Conservation (phyloP, 2,888 invertebrate species). For the Conus canariensis region DNA sequence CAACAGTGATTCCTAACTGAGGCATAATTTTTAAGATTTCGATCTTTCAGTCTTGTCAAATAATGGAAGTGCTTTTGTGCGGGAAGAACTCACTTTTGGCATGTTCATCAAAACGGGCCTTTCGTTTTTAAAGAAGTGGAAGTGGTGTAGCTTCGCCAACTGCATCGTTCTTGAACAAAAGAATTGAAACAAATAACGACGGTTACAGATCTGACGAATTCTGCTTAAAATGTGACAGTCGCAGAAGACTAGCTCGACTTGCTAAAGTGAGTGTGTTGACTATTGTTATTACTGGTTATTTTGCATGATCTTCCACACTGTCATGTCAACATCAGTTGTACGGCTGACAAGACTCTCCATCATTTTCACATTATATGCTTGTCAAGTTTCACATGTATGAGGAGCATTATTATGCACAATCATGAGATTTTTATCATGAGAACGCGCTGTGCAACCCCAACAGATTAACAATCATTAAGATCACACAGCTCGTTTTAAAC, state of each 20-base stretch:
- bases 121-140: not conserved
- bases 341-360: not conserved
- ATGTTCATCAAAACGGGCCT: not conserved
- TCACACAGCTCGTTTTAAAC: no score
- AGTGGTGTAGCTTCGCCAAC: not conserved
- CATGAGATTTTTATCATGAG: not conserved
- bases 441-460: not conserved
- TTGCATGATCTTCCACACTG: no score
- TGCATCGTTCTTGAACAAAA: not conserved
- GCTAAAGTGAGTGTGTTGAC: not conserved
- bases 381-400: not conserved
- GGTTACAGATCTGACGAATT: not conserved
- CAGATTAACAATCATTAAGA: no score
- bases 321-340: not conserved
- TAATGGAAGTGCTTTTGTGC: constrained; percentile 21
- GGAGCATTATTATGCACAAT: not conserved
- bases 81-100: not conserved
- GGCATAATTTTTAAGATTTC: no score
- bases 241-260: not conserved
- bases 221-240: constrained; percentile 1
- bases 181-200: not conserved
- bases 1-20: no score
- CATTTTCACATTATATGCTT: not conserved
- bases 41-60: not conserved
- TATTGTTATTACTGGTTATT: not conserved